These are phyloP conservation scores for Cremastinae sp. DNA, from an alignment of 2,888 invertebrate species.

Conservation along the genomic window DNA sequence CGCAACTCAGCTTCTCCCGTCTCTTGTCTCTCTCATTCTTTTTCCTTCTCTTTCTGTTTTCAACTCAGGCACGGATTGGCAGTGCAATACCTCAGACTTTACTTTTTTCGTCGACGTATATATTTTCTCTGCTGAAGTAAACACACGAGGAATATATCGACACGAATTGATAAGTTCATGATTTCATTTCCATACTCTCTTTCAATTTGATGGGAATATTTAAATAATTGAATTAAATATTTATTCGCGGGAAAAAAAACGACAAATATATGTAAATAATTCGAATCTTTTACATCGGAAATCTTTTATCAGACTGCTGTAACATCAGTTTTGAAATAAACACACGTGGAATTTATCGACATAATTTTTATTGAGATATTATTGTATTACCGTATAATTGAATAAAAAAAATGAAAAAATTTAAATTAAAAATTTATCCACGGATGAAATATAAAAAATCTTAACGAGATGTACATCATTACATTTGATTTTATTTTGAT, in stretches of 20 bases:
- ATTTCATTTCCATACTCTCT: background rate
- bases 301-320: no score
- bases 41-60: conserved; percentile 34
- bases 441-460: no score
- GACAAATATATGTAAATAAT: background rate
- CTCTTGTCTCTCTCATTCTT: conserved; percentile 29
- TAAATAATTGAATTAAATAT: no score
- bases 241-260: no score
- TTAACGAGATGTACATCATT: no score
- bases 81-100: conserved; percentile 29
- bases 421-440: no score
- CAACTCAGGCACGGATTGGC: conserved; percentile 54
- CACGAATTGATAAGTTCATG: background rate
- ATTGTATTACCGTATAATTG: background rate
- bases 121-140: background rate
- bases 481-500: background rate
- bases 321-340: no score
- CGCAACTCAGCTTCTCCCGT: conserved; percentile 46
- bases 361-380: no score
- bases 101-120: background rate
- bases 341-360: no score
- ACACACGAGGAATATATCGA: background rate
- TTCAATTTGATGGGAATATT: background rate
- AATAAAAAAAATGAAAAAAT: background rate
- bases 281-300: no score